Percentiles rank a stretch among this genome's conserved stretches.
These are phyloP conservation scores for Aptenodytes forsteri DNA, from an alignment of 2,113 vertebrate species.

Conservation along the genomic window DNA sequence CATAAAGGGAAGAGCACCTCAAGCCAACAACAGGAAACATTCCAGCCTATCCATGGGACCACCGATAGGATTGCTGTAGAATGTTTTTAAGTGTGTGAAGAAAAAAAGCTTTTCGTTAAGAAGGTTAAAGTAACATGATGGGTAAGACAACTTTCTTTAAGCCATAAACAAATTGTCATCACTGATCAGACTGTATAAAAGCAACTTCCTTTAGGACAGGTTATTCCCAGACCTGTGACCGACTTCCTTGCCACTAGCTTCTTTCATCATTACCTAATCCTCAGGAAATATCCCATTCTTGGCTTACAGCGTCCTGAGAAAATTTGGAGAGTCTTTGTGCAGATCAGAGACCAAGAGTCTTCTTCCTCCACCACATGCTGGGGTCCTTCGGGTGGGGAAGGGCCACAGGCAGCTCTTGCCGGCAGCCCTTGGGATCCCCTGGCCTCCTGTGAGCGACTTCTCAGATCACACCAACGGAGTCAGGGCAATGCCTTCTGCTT, in stretches of 20 bases:
- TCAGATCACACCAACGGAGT: background rate
- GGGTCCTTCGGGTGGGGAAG: background rate
- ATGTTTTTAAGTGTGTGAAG: background rate
- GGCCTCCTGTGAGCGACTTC: fast-evolving
- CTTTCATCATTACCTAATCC: background rate
- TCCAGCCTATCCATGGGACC: background rate
- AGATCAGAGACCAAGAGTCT: background rate
- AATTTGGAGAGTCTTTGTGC: background rate
- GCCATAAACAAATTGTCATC: background rate
- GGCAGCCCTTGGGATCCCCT: background rate
- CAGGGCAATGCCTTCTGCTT: background rate
- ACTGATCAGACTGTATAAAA: background rate
- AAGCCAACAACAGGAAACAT: background rate
- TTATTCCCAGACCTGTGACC: background rate
- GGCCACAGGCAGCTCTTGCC: background rate
- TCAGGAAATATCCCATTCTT: background rate
- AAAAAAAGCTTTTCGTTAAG: background rate
- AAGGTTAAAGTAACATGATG: background rate
- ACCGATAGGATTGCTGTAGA: background rate
- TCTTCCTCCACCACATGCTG: background rate
- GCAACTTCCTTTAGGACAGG: background rate
- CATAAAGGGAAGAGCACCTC: background rate
- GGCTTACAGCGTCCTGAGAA: background rate
- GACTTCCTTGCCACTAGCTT: background rate
- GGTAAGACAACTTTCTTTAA: background rate